phyloP scores from a whole-genome alignment of 2,797 vertebrate species.

The Sylvilagus floridanus region DNA sequence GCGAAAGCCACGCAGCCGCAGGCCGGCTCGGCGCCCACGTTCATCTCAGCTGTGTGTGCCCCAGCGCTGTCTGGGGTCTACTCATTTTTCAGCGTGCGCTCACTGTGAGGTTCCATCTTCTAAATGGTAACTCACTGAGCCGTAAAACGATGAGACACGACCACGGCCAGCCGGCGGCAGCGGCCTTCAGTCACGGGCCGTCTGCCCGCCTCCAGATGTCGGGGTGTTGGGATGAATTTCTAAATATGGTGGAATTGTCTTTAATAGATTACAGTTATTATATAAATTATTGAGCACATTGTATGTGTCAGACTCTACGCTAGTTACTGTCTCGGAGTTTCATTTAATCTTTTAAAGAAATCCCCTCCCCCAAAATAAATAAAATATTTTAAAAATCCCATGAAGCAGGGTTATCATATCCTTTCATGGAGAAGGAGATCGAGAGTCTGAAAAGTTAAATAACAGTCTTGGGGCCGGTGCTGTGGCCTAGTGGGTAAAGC shows the following conservation, averaged over 20 bases:
- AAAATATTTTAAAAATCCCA: too few species aligned
- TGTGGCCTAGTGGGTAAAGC: too few species aligned
- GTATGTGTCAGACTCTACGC: not conserved
- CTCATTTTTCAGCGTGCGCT: slow-evolving; percentile 60
- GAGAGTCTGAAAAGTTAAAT: not conserved
- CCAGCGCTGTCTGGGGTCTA: slow-evolving; percentile 56
- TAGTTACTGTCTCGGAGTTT: not conserved
- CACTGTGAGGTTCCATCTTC: slow-evolving; percentile 50
- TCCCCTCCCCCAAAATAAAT: too few species aligned
- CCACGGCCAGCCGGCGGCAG: not conserved
- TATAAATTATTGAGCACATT: not conserved
- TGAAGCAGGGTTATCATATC: not conserved
- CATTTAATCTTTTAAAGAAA: not conserved
- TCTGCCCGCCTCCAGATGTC: not conserved
- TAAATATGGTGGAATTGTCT: slow-evolving; percentile 24
- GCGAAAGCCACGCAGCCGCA: not conserved
- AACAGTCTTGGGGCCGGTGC: too few species aligned
- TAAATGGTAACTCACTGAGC: slow-evolving; percentile 57
- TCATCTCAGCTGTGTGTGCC: slow-evolving; percentile 20
- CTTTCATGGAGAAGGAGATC: not conserved
- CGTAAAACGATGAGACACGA: not conserved
- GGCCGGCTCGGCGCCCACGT: not conserved
- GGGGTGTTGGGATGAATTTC: not conserved
- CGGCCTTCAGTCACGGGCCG: not conserved
- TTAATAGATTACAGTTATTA: not conserved